Conservation (phyloP, 2,888 invertebrate genomes). For the Sarcophaga caerulescens region DNA sequence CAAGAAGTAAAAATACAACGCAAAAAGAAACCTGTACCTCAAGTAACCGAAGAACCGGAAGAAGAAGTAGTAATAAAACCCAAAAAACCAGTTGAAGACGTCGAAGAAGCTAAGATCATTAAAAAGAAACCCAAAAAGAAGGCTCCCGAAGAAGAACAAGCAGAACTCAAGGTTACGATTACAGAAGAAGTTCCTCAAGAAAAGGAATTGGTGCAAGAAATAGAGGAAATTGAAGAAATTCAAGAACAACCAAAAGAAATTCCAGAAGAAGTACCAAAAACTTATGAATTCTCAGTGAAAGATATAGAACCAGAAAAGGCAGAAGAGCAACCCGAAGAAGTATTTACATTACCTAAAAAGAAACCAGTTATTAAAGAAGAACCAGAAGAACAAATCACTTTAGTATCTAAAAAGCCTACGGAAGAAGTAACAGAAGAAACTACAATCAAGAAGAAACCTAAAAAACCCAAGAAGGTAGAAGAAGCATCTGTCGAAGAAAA, state of each 20-base stretch:
- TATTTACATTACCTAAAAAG: conserved; percentile 73
- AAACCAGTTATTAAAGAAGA: conserved; percentile 73
- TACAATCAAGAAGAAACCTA: conserved; percentile 75
- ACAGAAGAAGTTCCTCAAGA: conserved; percentile 74
- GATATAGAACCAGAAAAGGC: conserved; percentile 66
- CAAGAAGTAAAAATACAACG: conserved; percentile 71
- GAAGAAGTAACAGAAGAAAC: conserved; percentile 73
- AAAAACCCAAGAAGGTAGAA: conserved; percentile 75
- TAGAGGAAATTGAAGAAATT: conserved; percentile 75
- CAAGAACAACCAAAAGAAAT: conserved; percentile 73
- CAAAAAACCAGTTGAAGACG: conserved; percentile 73
- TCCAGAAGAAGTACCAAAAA: conserved; percentile 71
- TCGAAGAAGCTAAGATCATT: conserved; percentile 74
- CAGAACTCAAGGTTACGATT: conserved; percentile 76
- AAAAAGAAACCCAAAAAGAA: conserved; percentile 75
- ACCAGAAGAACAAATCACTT: conserved; percentile 70
- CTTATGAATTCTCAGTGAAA: conserved; percentile 70
- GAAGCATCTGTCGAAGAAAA: conserved; percentile 75
- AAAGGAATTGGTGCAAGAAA: conserved; percentile 73
- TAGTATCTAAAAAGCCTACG: conserved; percentile 66
- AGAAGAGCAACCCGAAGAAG: conserved; percentile 73
- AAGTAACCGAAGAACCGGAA: conserved; percentile 77
- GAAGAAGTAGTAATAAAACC: conserved; percentile 74
- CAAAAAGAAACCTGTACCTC: conserved; percentile 73
- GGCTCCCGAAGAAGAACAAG: conserved; percentile 73